phyloP scores from a whole-genome alignment of 1,140 invertebrate species.

The Eupristina koningsbergeri region DNA sequence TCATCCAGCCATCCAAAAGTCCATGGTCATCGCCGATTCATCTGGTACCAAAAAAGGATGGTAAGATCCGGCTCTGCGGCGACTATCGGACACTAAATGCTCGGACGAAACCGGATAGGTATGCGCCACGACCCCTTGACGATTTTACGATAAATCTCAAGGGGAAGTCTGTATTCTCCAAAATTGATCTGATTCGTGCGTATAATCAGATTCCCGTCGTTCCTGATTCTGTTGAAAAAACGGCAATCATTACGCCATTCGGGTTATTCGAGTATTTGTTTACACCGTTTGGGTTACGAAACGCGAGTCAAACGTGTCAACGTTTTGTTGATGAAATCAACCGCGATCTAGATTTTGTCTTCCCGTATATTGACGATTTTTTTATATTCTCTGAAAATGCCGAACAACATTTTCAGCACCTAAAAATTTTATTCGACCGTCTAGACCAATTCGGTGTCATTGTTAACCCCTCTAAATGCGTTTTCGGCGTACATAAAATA shows the following conservation, averaged over 20 bases:
- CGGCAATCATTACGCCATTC: slow-evolving; percentile 16
- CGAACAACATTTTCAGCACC: slow-evolving; percentile 40
- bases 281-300: slow-evolving; percentile 71
- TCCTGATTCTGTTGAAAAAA: slow-evolving; percentile 63
- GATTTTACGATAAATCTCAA: slow-evolving; percentile 18
- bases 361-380: slow-evolving; percentile 49
- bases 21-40: slow-evolving; percentile 41
- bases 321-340: slow-evolving; percentile 63
- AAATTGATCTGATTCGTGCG: slow-evolving; percentile 36
- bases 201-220: slow-evolving; percentile 64
- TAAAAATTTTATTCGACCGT: slow-evolving; percentile 51
- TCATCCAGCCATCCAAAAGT: slow-evolving; percentile 17
- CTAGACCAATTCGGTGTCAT: slow-evolving; percentile 57
- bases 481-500: slow-evolving; percentile 5
- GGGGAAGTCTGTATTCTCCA: slow-evolving; percentile 34
- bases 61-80: slow-evolving; percentile 61
- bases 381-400: slow-evolving; percentile 46
- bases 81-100: slow-evolving; percentile 67
- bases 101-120: slow-evolving; percentile 61
- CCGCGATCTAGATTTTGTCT: slow-evolving; percentile 54
- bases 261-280: slow-evolving; percentile 57
- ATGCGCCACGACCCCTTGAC: slow-evolving; percentile 57
- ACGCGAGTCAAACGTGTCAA: slow-evolving; percentile 70
- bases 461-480: slow-evolving; percentile 59
- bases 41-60: slow-evolving; percentile 51